Base-by-base conservation (phyloP, 2,797 vertebrate species). In the Garrulus glandarius region DNA sequence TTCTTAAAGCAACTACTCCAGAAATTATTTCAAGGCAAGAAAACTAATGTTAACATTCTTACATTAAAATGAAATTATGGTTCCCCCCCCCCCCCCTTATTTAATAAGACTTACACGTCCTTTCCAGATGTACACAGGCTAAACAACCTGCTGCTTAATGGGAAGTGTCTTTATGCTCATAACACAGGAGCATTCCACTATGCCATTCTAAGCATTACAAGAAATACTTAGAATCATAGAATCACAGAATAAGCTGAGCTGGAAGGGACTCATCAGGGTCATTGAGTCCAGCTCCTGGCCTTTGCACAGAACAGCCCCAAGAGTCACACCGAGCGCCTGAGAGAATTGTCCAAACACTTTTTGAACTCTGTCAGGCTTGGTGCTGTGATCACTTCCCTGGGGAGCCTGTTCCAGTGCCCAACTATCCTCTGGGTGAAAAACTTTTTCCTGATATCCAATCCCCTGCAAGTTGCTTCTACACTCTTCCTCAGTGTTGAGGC, bases 31-130 rank as follows among this genome's bases (percentile, higher is more conserved):
- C n/a, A 76, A 72, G 72, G 43, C 43, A 81, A 90, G 55, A 15
- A 92, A 92, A 88, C 65, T 14, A 80, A 36, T 55, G 41, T 52
- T 84, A 82, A 41, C 36, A 70, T 89, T 92, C 61, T 47, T 69
- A 69, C 9, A 59, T 59, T 84, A 55, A 81, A 94, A 88, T 61
- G 6, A 84, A 85, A 74, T 77, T 8, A 39, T 2, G 4, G 1
- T 0, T 39, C 5, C 2, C 4, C 1, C 3, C 2, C 5, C 2
- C 4, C 1, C 3, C 2, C 7, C 9, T 52, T 52, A 64, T 83
- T 93, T 78, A 64, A 57, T n/a, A 86, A 84, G 36, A 23, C n/a
- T 89, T 85, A 10, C 9, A 6, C 37, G 32, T 78, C 39, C 46
- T 79, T 86, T 93, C 50, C 72, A 85, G 64, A 92, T 87, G 49